Conservation (phyloP, 2,113 vertebrate genomes). For the Poeciliopsis retropinna region DNA sequence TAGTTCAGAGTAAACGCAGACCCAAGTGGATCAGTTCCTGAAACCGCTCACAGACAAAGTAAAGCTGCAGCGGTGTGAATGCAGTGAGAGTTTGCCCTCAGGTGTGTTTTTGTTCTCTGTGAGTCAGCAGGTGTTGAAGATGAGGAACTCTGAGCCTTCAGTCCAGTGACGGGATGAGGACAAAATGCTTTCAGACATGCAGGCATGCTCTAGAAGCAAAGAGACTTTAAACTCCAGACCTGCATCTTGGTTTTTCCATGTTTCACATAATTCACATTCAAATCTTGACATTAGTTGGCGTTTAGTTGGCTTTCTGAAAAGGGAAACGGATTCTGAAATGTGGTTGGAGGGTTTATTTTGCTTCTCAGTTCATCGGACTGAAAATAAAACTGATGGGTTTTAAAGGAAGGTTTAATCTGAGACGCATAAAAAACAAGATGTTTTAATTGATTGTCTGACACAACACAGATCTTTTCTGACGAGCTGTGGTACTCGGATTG, state of each 20-base stretch:
- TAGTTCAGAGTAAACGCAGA: background rate
- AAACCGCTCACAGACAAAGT: background rate
- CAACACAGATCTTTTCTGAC: too few species aligned
- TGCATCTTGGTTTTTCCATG: background rate
- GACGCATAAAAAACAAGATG: too few species aligned
- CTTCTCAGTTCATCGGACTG: background rate
- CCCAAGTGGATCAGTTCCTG: background rate
- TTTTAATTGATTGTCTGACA: too few species aligned
- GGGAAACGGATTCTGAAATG: background rate
- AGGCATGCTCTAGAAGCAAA: constrained; percentile 14
- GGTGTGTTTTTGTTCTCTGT: constrained; percentile 36
- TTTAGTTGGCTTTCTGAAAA: constrained; percentile 7
- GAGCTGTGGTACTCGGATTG: too few species aligned
- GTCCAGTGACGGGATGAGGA: constrained; percentile 34
- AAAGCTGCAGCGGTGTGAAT: constrained; percentile 5
- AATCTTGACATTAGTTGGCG: background rate
- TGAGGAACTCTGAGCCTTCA: constrained; percentile 19
- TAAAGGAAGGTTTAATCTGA: too few species aligned
- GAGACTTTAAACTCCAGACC: background rate
- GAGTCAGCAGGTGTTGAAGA: constrained; percentile 35
- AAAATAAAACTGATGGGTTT: background rate
- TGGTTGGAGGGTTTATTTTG: background rate
- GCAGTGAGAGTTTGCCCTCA: constrained; percentile 13
- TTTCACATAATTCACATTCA: background rate
- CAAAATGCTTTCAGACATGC: constrained; percentile 25